Conservation (phyloP, 2,113 vertebrate species). For the Amblyopsis rosae region DNA sequence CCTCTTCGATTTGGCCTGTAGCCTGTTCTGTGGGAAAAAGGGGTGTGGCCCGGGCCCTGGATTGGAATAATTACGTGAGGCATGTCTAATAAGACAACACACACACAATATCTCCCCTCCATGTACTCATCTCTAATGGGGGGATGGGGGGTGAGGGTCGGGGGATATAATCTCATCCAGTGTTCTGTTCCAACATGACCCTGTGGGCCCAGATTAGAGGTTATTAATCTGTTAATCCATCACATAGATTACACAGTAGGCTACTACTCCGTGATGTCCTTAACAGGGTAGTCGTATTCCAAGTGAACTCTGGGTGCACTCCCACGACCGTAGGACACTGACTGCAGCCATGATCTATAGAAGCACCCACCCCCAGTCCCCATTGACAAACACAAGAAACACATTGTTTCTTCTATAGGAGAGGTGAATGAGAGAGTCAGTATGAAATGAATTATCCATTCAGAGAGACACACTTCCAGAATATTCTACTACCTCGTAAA, state of each 20-base stretch:
- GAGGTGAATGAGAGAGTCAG: too few relatives aligned
- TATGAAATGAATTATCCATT: too few relatives aligned
- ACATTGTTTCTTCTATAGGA: too few relatives aligned
- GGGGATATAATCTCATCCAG: conserved; percentile 45
- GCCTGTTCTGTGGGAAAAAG: too few relatives aligned
- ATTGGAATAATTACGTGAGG: too few relatives aligned
- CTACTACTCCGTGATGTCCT: conserved; percentile 44
- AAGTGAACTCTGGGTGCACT: conserved; percentile 27
- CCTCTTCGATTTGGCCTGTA: too few relatives aligned
- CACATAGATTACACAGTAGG: conserved; percentile 43
- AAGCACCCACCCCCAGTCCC: conserved; percentile 2
- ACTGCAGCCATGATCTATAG: conserved; percentile 19
- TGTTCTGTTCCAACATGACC: conserved; percentile 38
- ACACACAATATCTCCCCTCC: background rate
- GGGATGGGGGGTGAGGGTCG: too few relatives aligned
- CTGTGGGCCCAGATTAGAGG: conserved; percentile 60
- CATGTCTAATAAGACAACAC: background rate
- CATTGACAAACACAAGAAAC: background rate
- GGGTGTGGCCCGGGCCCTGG: too few relatives aligned
- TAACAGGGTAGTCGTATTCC: conserved; percentile 34
- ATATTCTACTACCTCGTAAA: too few relatives aligned
- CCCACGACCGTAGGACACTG: conserved; percentile 1
- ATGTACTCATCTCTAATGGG: conserved; percentile 37
- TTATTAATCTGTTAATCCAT: conserved; percentile 56
- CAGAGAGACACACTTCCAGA: too few relatives aligned